phyloP scores from a whole-genome alignment of 2,888 invertebrate genomes.

The Aphidius colemani region DNA sequence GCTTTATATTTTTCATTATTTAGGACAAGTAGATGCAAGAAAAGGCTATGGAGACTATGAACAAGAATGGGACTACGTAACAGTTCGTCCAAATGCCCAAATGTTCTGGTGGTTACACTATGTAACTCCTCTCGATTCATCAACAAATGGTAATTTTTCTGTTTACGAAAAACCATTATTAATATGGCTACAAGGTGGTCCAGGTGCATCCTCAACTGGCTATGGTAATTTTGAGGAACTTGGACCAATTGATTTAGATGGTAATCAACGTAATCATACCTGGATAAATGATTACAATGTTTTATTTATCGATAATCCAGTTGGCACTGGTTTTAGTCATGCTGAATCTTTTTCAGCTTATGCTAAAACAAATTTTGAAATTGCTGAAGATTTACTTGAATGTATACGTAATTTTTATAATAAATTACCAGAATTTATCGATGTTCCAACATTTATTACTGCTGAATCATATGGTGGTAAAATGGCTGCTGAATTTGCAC shows the following conservation, averaged over 20 bases:
- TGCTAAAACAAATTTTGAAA: conserved; percentile 67
- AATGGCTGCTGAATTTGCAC: conserved; percentile 85
- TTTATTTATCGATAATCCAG: conserved; percentile 88
- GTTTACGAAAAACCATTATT: conserved; percentile 72
- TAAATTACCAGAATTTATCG: conserved; percentile 71
- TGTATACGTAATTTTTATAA: conserved; percentile 74
- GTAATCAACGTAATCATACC: conserved; percentile 67
- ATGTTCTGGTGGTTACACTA: conserved; percentile 12
- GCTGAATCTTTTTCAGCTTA: conserved; percentile 64
- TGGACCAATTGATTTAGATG: conserved; percentile 69
- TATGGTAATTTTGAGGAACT: conserved; percentile 87
- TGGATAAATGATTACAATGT: conserved; percentile 85
- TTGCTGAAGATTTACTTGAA: conserved; percentile 76
- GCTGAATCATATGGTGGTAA: conserved; percentile 93
- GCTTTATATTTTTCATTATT: not conserved
- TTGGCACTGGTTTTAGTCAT: conserved; percentile 87
- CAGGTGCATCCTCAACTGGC: conserved; percentile 78
- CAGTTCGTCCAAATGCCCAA: not conserved
- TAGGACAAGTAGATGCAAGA: conserved; percentile 24
- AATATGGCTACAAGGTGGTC: conserved; percentile 89
- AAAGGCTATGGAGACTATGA: conserved; percentile 41
- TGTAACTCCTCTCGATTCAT: not conserved
- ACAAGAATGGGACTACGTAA: not conserved
- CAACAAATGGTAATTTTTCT: conserved; percentile 1
- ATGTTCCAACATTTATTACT: conserved; percentile 80